Percentiles rank a stretch among this genome's conserved stretches.
These are phyloP conservation scores for Drosophila rubida DNA, from an alignment of 2,888 invertebrate genomes.

Conservation along the genomic window DNA sequence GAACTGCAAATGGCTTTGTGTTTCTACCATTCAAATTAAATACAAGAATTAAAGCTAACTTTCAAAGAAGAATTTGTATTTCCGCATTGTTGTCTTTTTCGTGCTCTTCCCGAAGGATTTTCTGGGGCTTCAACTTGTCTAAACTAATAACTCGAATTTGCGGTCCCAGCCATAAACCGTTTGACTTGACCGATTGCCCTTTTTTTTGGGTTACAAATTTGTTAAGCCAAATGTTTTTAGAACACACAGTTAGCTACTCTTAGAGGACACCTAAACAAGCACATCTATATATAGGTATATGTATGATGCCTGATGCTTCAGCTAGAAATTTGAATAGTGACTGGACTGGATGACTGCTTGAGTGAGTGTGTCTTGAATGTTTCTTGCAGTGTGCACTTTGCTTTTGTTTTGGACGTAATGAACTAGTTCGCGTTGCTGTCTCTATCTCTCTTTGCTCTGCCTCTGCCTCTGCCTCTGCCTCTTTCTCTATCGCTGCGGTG, in stretches of 20 bases:
- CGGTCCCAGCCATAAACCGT: constrained; percentile 16
- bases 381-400: constrained; percentile 3
- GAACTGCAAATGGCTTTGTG: too few species aligned
- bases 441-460: too few species aligned
- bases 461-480: too few species aligned
- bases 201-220: constrained; percentile 12
- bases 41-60: too few species aligned
- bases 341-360: neutral
- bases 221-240: constrained; percentile 9
- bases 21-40: too few species aligned
- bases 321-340: neutral
- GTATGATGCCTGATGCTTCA: constrained; percentile 2
- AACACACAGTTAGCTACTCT: constrained; percentile 2
- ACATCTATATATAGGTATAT: constrained; percentile 6
- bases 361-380: constrained; percentile 9
- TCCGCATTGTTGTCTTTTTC: too few species aligned
- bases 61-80: too few species aligned
- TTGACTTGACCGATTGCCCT: constrained; percentile 16
- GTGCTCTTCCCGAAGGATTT: too few species aligned
- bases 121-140: too few species aligned
- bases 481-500: constrained; percentile 1
- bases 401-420: constrained; percentile 43
- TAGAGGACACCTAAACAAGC: neutral
- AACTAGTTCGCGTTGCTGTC: constrained; percentile 20
- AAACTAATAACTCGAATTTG: too few species aligned